Base-by-base conservation (phyloP, 2,113 vertebrate species). In the Rhadina sibilatrix region DNA sequence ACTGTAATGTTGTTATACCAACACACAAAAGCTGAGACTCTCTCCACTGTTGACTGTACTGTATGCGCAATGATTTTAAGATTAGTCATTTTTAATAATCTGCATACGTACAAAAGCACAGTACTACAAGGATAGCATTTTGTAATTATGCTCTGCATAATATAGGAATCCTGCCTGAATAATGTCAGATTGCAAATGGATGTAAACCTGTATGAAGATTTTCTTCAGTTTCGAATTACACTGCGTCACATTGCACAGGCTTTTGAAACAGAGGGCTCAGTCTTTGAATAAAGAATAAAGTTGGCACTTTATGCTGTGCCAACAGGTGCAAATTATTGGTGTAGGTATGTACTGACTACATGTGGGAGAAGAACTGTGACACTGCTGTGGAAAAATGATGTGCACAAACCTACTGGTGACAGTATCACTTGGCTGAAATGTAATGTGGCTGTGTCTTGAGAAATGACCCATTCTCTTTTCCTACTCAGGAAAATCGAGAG, bases 41-140 rank as follows among this genome's bases (percentile, higher is more conserved):
- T 96, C 76, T 93, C 96, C 11, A 2, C 40, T 75, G 81, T 76
- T 96, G 94, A 96, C 31, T 75, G 93, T 84, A 86, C 74, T 89
- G 80, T 86, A 94, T 95, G 89, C 92, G 89, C 80, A 95, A 87
- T 93, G 96, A 97, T 97, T 98, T 97, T 97, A 97, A 97, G 96
- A 97, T 91, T 93, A 95, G 94, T 50, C 81, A 97, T 96, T 97
- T 97, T 94, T 97, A 97, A 95, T 93, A 97, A 97, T 96, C 96
- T 97, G 60, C 78, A 93, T 96, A 97, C 53, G 95, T 84, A 94
- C 75, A 97, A 96, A 97, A 96, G 87, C 63, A 42, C 71, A 83
- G 80, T 89, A 91, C 95, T 97, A 93, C 44, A 93, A 30, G 87
- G 83, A 89, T 77, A 35, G 6, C 78, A 93, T 97, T 96, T 96